Evolutionary conservation across 1,140 invertebrate genomes (phyloP).

Genomic region (Cydia splendana): DNA sequence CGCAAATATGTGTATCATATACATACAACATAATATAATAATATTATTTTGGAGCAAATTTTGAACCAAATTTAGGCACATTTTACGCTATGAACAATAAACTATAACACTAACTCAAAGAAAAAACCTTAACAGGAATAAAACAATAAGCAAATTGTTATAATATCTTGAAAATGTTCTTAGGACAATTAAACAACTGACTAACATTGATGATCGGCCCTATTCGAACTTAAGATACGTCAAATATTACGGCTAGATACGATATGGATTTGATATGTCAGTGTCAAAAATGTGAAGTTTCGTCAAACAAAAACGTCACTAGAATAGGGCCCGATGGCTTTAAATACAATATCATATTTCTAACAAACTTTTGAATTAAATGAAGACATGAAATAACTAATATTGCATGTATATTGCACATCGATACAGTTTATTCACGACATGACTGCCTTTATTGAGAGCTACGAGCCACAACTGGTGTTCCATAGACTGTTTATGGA

Average conservation of each 20-base stretch:
- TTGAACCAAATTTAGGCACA: too few species aligned
- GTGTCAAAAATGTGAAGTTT: too few species aligned
- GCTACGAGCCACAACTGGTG: conserved; percentile 26
- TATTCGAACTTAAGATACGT: too few species aligned
- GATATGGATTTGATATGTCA: too few species aligned
- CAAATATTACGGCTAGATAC: too few species aligned
- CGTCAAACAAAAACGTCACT: too few species aligned
- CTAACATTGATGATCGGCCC: not conserved
- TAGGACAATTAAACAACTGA: not conserved
- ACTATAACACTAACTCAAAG: too few species aligned
- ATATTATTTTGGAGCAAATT: too few species aligned
- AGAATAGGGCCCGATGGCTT: too few species aligned
- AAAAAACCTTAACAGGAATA: not conserved
- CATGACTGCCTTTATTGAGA: conserved; percentile 14
- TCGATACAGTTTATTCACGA: conserved; percentile 18
- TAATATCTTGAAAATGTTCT: not conserved
- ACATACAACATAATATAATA: too few species aligned
- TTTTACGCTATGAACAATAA: too few species aligned
- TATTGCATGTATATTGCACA: conserved; percentile 9
- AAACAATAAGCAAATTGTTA: not conserved
- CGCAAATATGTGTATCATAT: too few species aligned
- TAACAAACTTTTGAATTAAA: not conserved
- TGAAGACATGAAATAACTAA: not conserved
- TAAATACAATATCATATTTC: not conserved
- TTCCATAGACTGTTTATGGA: conserved; percentile 38